Evolutionary conservation across 2,888 invertebrate genomes (phyloP).

Genomic region (Cantharis rustica): DNA sequence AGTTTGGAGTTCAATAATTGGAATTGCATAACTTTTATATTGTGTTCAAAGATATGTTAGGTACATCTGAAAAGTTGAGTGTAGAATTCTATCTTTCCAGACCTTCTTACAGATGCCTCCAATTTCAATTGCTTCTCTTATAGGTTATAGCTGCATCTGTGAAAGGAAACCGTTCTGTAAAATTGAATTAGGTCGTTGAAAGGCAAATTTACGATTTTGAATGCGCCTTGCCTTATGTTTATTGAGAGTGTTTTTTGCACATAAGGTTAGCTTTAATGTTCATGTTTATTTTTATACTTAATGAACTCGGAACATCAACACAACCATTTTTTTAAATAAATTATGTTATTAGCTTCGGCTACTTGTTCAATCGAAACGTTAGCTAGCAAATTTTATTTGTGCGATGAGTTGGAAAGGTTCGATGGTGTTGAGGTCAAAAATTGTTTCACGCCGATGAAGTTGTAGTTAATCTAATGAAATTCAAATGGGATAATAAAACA

Average conservation of each 20-base stretch:
- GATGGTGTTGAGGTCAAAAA: background rate
- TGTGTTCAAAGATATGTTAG: slow-evolving; percentile 5
- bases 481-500: slow-evolving; percentile 9
- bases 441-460: background rate
- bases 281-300: slow-evolving; percentile 27
- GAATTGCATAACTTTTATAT: slow-evolving; percentile 16
- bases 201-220: slow-evolving; percentile 41
- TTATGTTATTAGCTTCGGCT: background rate
- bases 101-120: slow-evolving; percentile 35
- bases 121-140: slow-evolving; percentile 38
- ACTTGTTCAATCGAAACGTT: background rate
- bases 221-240: slow-evolving; percentile 37
- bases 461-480: slow-evolving; percentile 12
- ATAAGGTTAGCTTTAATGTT: slow-evolving; percentile 32
- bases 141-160: slow-evolving; percentile 39
- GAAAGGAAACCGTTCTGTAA: slow-evolving; percentile 40
- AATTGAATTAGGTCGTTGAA: slow-evolving; percentile 43
- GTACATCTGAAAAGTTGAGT: slow-evolving; percentile 22
- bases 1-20: background rate
- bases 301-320: slow-evolving; percentile 19
- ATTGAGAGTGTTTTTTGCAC: slow-evolving; percentile 35
- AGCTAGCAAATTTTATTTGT: background rate
- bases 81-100: slow-evolving; percentile 20
- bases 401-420: background rate
- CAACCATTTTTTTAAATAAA: slow-evolving; percentile 15